Conservation (phyloP, 2,797 vertebrate species). For the Acanthopagrus latus region DNA sequence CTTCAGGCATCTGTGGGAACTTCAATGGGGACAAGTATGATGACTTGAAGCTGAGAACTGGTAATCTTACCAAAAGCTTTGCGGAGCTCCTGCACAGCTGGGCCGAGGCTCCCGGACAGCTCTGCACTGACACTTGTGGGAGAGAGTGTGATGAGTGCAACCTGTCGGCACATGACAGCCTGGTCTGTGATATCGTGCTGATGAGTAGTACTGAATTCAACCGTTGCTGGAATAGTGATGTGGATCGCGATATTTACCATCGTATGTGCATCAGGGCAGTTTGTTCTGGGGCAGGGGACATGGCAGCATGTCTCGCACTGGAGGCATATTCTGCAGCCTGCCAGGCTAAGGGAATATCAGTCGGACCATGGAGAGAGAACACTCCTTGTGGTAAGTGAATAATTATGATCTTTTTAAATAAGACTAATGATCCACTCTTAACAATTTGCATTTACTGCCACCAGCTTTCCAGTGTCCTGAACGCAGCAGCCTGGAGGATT, state of each 20-base stretch:
- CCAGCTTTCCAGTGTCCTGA: constrained; percentile 49
- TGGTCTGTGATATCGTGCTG: constrained; percentile 41
- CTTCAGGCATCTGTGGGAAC: constrained; percentile 72
- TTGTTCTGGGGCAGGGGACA: constrained; percentile 39
- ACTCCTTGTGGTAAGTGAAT: constrained; percentile 43
- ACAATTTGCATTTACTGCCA: neutral
- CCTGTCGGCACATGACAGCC: neutral
- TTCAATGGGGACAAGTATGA: constrained; percentile 62
- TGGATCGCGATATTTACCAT: constrained; percentile 38
- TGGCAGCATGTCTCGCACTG: constrained; percentile 41
- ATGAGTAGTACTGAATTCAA: constrained; percentile 31
- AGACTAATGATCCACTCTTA: neutral
- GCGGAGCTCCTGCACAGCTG: constrained; percentile 50
- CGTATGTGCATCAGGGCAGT: constrained; percentile 35
- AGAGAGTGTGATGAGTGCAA: constrained; percentile 44
- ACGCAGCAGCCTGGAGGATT: constrained; percentile 41
- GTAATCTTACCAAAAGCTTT: constrained; percentile 15
- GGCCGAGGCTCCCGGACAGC: constrained; percentile 15
- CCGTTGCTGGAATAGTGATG: constrained; percentile 25
- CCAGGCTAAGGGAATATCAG: constrained; percentile 33
- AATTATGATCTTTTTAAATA: neutral
- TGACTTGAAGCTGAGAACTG: constrained; percentile 50
- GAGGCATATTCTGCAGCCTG: constrained; percentile 51
- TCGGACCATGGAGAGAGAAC: constrained; percentile 46
- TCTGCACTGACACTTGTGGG: constrained; percentile 46